A percentile compares a stretch with the other conserved stretches of the same genome.
These are phyloP conservation scores for Xenotilapia longispinis DNA, from an alignment of 2,113 vertebrate species.

Conservation along the genomic window DNA sequence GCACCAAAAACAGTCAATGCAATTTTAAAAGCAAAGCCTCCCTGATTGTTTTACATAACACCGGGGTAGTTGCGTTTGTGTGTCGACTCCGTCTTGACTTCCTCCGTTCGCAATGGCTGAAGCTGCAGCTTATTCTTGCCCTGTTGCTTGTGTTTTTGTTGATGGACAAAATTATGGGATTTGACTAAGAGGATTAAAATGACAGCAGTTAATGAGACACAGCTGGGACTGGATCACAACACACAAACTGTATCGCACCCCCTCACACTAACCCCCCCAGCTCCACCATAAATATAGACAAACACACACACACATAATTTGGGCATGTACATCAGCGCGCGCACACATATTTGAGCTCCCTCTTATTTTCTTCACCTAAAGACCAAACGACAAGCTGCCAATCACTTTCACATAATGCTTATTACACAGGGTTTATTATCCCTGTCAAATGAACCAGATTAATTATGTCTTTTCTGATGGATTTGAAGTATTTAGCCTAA, in stretches of 20 bases:
- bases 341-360: not conserved
- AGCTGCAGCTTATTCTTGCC: constrained; percentile 21
- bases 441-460: constrained; percentile 48
- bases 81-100: not conserved
- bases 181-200: constrained; percentile 73
- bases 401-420: constrained; percentile 33
- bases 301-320: not conserved
- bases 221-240: constrained; percentile 64
- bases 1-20: constrained; percentile 5
- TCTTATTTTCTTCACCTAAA: not conserved
- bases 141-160: constrained; percentile 63
- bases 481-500: constrained; percentile 55
- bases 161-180: constrained; percentile 70
- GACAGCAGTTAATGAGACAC: constrained; percentile 70
- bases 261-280: not conserved
- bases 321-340: constrained; percentile 15
- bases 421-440: constrained; percentile 46
- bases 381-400: constrained; percentile 32
- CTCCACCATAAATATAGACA: not conserved
- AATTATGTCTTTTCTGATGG: constrained; percentile 42
- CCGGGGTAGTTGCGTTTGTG: not conserved
- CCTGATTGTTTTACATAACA: constrained; percentile 41
- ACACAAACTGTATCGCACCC: constrained; percentile 28
- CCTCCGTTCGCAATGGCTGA: not conserved
- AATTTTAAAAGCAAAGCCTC: constrained; percentile 8